Percentiles rank a stretch among this genome's conserved stretches.
Conservation (phyloP, 2,888 invertebrate species). For the Spilarctia lutea region DNA sequence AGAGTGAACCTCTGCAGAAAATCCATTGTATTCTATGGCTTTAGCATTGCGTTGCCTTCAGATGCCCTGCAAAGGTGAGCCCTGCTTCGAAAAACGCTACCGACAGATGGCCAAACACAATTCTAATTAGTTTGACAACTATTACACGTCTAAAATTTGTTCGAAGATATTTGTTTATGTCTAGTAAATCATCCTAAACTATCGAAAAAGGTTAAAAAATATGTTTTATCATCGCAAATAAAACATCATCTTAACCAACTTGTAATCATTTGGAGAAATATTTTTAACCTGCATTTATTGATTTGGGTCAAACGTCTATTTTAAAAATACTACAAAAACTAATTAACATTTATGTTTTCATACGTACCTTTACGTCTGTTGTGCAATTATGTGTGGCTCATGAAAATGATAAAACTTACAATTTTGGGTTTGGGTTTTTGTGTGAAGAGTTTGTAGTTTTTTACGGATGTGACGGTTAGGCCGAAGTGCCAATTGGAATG, state of each 20-base stretch:
- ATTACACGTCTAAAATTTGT: background rate
- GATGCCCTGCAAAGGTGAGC: conserved; percentile 51
- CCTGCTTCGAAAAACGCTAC: conserved; percentile 11
- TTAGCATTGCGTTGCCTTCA: conserved; percentile 50
- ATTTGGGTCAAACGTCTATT: conserved; percentile 11
- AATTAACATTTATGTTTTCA: background rate
- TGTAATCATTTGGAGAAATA: background rate
- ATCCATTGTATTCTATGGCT: conserved; percentile 63
- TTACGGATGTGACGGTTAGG: conserved; percentile 53
- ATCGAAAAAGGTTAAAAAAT: background rate
- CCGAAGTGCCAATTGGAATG: conserved; percentile 57
- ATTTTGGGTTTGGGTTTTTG: conserved; percentile 52
- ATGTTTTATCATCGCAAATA: background rate
- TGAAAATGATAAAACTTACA: conserved; percentile 48
- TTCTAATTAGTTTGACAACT: background rate
- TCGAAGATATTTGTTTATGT: background rate
- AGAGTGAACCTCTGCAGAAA: conserved; percentile 56
- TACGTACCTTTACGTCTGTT: conserved; percentile 5
- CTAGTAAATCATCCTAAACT: background rate
- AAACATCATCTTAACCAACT: background rate
- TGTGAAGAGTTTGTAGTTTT: conserved; percentile 28
- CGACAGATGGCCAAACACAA: conserved; percentile 24
- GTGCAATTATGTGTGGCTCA: conserved; percentile 20
- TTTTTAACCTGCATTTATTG: background rate
- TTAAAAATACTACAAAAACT: background rate